phyloP scores from a whole-genome alignment of 2,888 invertebrate species.

The Crematogaster levior region DNA sequence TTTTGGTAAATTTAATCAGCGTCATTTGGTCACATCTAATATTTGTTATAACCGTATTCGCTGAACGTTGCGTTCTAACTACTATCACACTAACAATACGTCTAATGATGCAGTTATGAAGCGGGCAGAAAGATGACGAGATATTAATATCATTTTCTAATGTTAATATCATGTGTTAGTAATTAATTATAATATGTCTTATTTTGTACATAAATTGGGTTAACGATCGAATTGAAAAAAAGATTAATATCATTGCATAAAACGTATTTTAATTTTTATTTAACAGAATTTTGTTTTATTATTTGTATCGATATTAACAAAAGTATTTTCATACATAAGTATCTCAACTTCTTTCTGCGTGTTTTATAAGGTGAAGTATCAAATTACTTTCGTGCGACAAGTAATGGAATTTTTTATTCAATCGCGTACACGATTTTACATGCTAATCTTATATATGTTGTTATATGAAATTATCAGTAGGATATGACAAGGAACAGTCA shows the following conservation, averaged over 20 bases:
- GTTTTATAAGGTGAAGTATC: slow-evolving; percentile 53
- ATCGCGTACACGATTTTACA: slow-evolving; percentile 58
- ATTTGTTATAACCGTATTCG: slow-evolving; percentile 67
- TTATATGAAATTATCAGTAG: slow-evolving; percentile 68
- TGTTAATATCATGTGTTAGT: background rate
- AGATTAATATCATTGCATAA: background rate
- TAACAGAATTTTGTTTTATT: background rate
- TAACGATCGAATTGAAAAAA: background rate
- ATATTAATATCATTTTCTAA: slow-evolving; percentile 27
- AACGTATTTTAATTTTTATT: background rate
- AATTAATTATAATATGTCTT: background rate
- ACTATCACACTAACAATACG: slow-evolving; percentile 75
- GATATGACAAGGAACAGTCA: slow-evolving; percentile 54
- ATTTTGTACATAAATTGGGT: background rate
- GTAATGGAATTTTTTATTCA: slow-evolving; percentile 43
- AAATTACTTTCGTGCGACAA: slow-evolving; percentile 58
- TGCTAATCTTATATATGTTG: slow-evolving; percentile 58
- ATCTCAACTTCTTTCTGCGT: slow-evolving; percentile 56
- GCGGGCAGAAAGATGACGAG: slow-evolving; percentile 61
- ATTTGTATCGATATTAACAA: too few relatives aligned
- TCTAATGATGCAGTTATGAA: slow-evolving; percentile 66
- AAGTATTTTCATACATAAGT: too few relatives aligned
- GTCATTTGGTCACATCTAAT: slow-evolving; percentile 71
- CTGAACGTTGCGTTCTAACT: slow-evolving; percentile 73
- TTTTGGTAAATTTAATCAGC: slow-evolving; percentile 70